Percentiles rank a stretch among this genome's conserved stretches.
Conservation (phyloP, 2,888 invertebrate species). For the Chymomyza fuscimana region DNA sequence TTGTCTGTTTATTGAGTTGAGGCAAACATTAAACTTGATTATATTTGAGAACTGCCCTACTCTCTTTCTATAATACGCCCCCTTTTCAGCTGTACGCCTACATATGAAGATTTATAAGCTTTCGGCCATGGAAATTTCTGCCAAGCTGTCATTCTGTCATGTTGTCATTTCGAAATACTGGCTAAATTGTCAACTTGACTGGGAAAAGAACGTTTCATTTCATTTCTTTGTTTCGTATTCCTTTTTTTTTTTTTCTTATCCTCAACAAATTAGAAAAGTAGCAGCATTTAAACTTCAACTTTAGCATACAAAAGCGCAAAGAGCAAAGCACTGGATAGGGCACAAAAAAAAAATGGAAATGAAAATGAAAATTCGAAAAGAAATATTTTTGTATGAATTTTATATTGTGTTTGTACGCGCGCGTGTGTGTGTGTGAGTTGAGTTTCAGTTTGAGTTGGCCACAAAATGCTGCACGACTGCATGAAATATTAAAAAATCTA, state of each 20-base stretch:
- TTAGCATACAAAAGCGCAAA: constrained; percentile 26
- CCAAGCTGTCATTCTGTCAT: constrained; percentile 16
- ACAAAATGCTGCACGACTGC: constrained; percentile 63
- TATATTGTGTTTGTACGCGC: constrained; percentile 46
- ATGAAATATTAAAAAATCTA: constrained; percentile 72
- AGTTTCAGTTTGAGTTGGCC: constrained; percentile 34
- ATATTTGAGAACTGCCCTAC: background rate
- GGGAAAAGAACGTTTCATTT: constrained; percentile 39
- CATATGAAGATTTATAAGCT: constrained; percentile 2
- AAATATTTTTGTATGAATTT: constrained; percentile 59
- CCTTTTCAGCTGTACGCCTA: background rate
- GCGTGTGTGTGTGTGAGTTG: background rate
- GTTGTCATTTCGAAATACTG: constrained; percentile 65
- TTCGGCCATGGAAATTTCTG: background rate
- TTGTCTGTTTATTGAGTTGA: constrained; percentile 40
- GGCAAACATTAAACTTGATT: constrained; percentile 24
- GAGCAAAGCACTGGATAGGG: background rate
- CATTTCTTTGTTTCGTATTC: background rate
- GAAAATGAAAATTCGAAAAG: constrained; percentile 57
- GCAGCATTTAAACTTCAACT: constrained; percentile 61
- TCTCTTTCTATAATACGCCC: background rate
- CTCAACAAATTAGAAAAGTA: constrained; percentile 63
- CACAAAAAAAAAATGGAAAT: constrained; percentile 24
- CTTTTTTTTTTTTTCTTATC: background rate
- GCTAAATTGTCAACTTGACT: constrained; percentile 70